phyloP scores from a whole-genome alignment of 2,888 invertebrate species.

The Arge pagana region DNA sequence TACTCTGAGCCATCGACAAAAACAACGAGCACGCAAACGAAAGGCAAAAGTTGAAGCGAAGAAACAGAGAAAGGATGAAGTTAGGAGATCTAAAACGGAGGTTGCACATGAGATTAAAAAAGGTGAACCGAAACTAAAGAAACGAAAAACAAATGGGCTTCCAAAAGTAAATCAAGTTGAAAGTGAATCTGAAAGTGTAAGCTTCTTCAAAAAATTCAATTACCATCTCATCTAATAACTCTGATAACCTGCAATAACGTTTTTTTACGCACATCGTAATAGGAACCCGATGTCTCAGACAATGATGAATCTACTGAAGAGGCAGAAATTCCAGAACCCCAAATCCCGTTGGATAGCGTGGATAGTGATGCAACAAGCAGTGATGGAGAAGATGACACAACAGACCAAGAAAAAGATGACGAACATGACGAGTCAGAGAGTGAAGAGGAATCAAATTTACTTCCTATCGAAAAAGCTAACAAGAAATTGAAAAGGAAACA shows the following conservation, averaged over 20 bases:
- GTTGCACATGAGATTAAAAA: too few relatives aligned
- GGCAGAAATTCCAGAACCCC: conserved; percentile 23
- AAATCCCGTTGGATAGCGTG: conserved; percentile 4
- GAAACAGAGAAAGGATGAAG: conserved; percentile 11
- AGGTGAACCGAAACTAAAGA: conserved; percentile 23
- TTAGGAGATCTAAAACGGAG: conserved; percentile 25
- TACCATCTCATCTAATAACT: too few relatives aligned
- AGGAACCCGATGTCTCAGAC: conserved; percentile 37
- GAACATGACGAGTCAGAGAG: conserved; percentile 50
- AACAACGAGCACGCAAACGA: conserved; percentile 69
- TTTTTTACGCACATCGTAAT: conserved; percentile 7
- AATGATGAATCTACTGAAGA: conserved; percentile 37
- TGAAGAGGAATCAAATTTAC: conserved; percentile 54
- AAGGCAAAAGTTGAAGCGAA: conserved; percentile 37
- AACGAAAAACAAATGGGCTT: conserved; percentile 12
- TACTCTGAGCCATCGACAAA: conserved; percentile 73
- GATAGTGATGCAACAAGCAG: conserved; percentile 24
- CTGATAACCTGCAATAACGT: not conserved
- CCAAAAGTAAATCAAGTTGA: conserved; percentile 13
- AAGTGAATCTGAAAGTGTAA: conserved; percentile 13
- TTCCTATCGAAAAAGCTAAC: conserved; percentile 86
- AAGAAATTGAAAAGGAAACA: conserved; percentile 77
- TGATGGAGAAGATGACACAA: conserved; percentile 40
- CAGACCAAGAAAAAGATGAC: conserved; percentile 50
- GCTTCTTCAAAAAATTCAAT: too few relatives aligned